Evolutionary conservation across 2,888 invertebrate species (phyloP).

Genomic region (Diarsia rubi): DNA sequence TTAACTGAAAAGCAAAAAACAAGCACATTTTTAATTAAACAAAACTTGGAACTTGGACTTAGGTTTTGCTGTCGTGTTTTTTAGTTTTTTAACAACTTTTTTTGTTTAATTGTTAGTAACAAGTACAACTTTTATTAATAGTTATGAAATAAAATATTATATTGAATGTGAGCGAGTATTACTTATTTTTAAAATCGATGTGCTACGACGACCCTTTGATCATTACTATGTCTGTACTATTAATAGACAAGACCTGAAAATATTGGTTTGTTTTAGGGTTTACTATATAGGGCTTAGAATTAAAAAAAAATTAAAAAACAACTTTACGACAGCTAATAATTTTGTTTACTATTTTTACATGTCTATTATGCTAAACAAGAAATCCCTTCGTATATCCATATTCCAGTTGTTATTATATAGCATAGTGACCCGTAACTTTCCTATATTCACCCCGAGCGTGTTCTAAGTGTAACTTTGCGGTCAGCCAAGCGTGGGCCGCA

Average conservation of each 20-base stretch:
- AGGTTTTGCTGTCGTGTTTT: too few species aligned
- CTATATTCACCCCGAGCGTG: conserved; percentile 75
- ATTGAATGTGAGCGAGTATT: too few species aligned
- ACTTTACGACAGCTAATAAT: not conserved
- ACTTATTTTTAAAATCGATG: too few species aligned
- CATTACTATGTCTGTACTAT: too few species aligned
- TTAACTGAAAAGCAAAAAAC: too few species aligned
- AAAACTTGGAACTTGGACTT: too few species aligned
- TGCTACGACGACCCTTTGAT: too few species aligned
- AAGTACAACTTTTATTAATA: too few species aligned
- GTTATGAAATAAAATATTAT: too few species aligned
- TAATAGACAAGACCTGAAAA: not conserved
- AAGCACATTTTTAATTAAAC: too few species aligned
- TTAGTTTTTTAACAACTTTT: too few species aligned
- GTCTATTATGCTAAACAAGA: not conserved
- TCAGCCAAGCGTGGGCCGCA: conserved; percentile 71
- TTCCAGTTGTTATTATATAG: conserved; percentile 45
- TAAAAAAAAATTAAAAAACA: not conserved
- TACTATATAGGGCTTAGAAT: not conserved
- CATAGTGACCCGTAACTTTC: conserved; percentile 70
- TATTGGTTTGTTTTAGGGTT: not conserved
- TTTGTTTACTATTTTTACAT: not conserved
- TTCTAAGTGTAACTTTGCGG: conserved; percentile 73
- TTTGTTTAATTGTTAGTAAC: too few species aligned
- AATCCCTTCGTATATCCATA: conserved; percentile 12